Evolutionary conservation across 2,113 vertebrate genomes (phyloP), one percentile per base, ranked within the genome.

Genomic region (Salvelinus alpinus): DNA sequence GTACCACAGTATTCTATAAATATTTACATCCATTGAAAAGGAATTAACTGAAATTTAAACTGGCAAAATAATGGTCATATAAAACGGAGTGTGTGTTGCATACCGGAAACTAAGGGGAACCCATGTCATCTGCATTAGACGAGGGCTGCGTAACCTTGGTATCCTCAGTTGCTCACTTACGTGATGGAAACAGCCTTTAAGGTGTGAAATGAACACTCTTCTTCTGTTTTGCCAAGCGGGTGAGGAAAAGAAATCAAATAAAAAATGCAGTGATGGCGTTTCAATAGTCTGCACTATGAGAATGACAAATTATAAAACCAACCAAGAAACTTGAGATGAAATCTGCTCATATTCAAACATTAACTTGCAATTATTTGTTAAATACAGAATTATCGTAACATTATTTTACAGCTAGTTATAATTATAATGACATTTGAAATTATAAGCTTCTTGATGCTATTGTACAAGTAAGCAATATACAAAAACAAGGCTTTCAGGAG

Each of bases 121-220:
- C 92, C 90, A 78, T 85, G 88, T 84, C 94, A 89, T 90, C 93
- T 95, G 90, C 95, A 92, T 95, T 95, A 95, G 95, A 94, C 88
- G 91, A 81, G 83, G 87, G 87, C 90, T 91, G 90, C 76, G 91
- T 91, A 91, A 92, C 91, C 88, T 78, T 92, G 96, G 97, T 96
- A 96, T 97, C 96, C 95, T 95, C 97, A 95, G 97, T 95, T 98
- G 97, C 94, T 96, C 96, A 99, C 98, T 99, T 99, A 99, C 97
- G 97, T 99, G 97, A 95, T 94, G 95, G 94, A 95, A 96, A 98
- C 94, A 95, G 96, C 96, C 96, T 94, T 97, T 98, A 99, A 95
- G 97, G 96, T 95, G 97, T 99, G 97, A 99, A 99, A 99, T 99
- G 98, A 96, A 99, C 98, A 96, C 97, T 99, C 97, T 99, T 99